Evolutionary conservation across 2,888 invertebrate genomes (phyloP), one percentile per base, ranked within the genome.

Genomic region (Elysia crispata): DNA sequence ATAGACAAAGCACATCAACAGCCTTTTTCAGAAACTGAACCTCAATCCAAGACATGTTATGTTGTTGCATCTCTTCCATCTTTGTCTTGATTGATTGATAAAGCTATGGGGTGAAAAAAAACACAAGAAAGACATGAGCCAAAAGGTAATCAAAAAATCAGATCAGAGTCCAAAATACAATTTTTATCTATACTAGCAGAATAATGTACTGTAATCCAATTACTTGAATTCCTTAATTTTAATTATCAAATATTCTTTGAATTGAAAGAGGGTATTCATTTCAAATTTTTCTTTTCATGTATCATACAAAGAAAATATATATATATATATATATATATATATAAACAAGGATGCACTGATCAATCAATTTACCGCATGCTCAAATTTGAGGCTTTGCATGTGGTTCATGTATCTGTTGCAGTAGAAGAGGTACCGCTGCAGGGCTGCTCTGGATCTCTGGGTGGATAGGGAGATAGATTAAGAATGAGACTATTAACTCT

Each of bases 1-100:
- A 99, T 93, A 96, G 96, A 93, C 98, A 98, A 82, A 98, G 94
- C 18, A 93, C 92, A 85, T 93, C 93, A 23, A 94, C 93, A 80
- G 99, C 99, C 93, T 98, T 97, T 93, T 97, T 97, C 89, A 99
- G 94, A 93, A 99, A 99, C 94, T 99, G 99, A 83, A 98, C 98
- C 95, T 99, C 99, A 90, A 99, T 99, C 99, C 99, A 99, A 86
- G 98, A 98, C 98, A 99, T 98, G 92, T 97, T 98, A 92, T 98
- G 97, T 91, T 98, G 97, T 92, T 99, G 99, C 98, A 99, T 98
- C 93, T 98, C 98, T 92, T 98, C 98, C 98, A 99, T 99, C 94
- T 99, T 99, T 92, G 96, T 96, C 93, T 98, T 97, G 81, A 98
- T 96, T 82, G 96, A 96, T 11, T 97, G 96, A 93, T 98, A 98